A percentile compares a stretch with the other conserved stretches of the same genome.
Evolutionary conservation across 2,797 vertebrate genomes (phyloP).

Genomic region (Cephalopachus bancanus): DNA sequence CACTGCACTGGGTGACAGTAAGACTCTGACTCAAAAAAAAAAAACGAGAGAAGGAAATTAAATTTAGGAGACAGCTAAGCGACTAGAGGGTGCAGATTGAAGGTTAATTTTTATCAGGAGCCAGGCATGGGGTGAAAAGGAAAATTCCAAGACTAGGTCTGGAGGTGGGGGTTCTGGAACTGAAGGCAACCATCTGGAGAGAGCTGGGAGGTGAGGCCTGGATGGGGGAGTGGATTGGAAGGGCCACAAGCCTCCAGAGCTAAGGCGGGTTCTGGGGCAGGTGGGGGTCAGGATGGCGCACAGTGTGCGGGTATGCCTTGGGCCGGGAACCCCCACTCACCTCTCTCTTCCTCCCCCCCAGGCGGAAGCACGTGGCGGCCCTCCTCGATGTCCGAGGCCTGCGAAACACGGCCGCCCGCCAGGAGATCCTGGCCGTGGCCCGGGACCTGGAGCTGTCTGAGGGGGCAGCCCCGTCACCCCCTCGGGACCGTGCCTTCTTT

Average conservation of each 20-base stretch:
- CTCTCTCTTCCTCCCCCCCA: background rate
- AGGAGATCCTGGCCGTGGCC: slow-evolving; percentile 94
- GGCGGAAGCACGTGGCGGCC: slow-evolving; percentile 92
- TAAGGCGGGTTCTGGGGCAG: background rate
- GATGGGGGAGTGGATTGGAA: no score
- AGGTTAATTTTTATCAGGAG: background rate
- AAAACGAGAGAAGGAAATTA: no score
- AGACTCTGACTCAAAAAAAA: no score
- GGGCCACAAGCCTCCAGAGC: background rate
- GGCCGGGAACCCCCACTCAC: fast-evolving
- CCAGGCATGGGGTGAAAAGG: background rate
- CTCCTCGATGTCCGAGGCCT: slow-evolving; percentile 94
- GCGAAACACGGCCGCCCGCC: slow-evolving; percentile 90
- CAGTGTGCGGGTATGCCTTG: fast-evolving
- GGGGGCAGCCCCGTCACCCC: slow-evolving; percentile 28
- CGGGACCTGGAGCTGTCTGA: slow-evolving; percentile 90
- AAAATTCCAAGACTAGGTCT: background rate
- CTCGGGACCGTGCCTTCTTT: slow-evolving; percentile 91
- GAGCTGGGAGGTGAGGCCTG: no score
- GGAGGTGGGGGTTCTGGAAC: background rate
- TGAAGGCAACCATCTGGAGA: no score
- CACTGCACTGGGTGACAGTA: no score
- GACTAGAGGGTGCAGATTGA: background rate
- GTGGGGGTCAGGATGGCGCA: background rate
- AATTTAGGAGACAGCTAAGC: background rate